Conservation (phyloP, 2,797 vertebrate genomes). For the Brachymystax lenok region DNA sequence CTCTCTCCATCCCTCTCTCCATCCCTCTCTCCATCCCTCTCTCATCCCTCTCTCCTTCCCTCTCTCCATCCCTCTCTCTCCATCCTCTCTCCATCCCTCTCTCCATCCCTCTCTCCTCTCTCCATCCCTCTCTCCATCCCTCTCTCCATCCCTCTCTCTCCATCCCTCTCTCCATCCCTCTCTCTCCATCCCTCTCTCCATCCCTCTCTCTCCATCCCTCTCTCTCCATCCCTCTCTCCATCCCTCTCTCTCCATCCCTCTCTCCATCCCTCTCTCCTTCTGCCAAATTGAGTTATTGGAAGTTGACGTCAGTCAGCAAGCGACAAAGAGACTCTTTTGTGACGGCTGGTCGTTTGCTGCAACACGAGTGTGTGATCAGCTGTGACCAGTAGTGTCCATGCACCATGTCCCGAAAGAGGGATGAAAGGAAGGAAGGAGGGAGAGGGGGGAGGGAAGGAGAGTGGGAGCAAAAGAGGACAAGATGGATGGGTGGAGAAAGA, state of each 20-base stretch:
- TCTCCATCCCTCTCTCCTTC: constrained; percentile 23
- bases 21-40: too few species aligned
- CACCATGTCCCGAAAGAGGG: constrained; percentile 30
- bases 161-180: too few species aligned
- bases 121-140: too few species aligned
- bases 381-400: constrained; percentile 46
- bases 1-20: too few species aligned
- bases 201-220: too few species aligned
- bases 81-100: too few species aligned
- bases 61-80: too few species aligned
- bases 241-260: background rate
- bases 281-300: constrained; percentile 68
- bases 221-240: too few species aligned
- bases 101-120: too few species aligned
- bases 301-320: constrained; percentile 61
- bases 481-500: background rate
- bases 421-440: constrained; percentile 10
- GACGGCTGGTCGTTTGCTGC: constrained; percentile 26
- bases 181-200: too few species aligned
- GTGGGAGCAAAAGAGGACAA: background rate
- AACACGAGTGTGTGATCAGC: constrained; percentile 62
- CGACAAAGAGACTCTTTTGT: constrained; percentile 60
- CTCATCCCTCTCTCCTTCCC: too few species aligned
- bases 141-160: too few species aligned
- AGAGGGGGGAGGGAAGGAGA: background rate